Percentiles rank a stretch among this genome's conserved stretches.
phyloP scores from a whole-genome alignment of 2,888 invertebrate genomes.

The Drosophila atripex region DNA sequence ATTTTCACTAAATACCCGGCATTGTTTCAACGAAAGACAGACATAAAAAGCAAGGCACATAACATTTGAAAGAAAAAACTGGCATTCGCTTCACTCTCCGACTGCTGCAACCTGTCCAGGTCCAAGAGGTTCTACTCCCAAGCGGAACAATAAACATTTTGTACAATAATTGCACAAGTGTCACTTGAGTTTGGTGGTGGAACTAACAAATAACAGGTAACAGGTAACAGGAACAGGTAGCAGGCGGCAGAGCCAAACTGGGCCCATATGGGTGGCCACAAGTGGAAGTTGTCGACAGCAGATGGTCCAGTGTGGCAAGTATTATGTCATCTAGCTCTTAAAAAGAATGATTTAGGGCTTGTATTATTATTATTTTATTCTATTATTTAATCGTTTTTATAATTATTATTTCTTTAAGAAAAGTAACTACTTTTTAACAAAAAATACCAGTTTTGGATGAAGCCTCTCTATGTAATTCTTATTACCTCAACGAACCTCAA shows the following conservation, averaged over 20 bases:
- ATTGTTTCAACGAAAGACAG: constrained; percentile 53
- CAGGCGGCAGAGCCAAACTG: constrained; percentile 54
- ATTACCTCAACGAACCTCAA: constrained; percentile 58
- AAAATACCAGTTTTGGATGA: too few relatives aligned
- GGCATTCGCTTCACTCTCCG: constrained; percentile 12
- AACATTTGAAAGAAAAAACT: constrained; percentile 10
- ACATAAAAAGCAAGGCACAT: constrained; percentile 7
- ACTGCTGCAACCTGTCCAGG: constrained; percentile 11
- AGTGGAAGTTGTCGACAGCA: constrained; percentile 14
- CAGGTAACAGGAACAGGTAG: constrained; percentile 16
- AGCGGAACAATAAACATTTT: constrained; percentile 43
- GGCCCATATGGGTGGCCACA: constrained; percentile 37
- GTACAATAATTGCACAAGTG: constrained; percentile 72
- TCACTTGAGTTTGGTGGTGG: constrained; percentile 48
- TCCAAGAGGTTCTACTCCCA: constrained; percentile 16
- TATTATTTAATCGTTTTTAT: too few relatives aligned
- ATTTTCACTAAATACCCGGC: constrained; percentile 71
- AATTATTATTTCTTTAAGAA: too few relatives aligned
- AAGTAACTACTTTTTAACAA: too few relatives aligned
- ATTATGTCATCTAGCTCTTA: neutral
- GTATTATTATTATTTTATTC: too few relatives aligned
- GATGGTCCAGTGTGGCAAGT: constrained; percentile 36
- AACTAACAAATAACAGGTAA: constrained; percentile 22
- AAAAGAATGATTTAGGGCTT: too few relatives aligned
- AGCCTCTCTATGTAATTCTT: constrained; percentile 47